phyloP scores from a whole-genome alignment of 2,888 invertebrate genomes.

The Drosophila bunnanda region DNA sequence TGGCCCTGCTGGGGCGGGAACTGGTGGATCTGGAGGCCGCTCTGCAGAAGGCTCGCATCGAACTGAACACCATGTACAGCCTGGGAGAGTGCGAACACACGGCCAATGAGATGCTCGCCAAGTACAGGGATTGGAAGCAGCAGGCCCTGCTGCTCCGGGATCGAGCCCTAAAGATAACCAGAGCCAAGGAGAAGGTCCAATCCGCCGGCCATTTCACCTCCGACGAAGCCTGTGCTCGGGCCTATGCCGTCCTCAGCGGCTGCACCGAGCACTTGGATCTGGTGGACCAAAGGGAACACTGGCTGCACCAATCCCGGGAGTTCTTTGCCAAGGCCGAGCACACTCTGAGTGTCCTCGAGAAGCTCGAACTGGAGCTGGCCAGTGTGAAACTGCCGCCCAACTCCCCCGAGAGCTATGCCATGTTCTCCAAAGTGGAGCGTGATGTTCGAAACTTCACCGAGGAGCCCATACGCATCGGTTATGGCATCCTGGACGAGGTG shows the following conservation, averaged over 20 bases:
- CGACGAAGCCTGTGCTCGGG: constrained; percentile 88
- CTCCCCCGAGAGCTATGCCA: constrained; percentile 88
- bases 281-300: constrained; percentile 89
- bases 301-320: constrained; percentile 88
- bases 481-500: constrained; percentile 89
- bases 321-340: constrained; percentile 91
- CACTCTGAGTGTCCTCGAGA: constrained; percentile 90
- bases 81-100: constrained; percentile 89
- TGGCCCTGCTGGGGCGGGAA: constrained; percentile 90
- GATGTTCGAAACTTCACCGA: constrained; percentile 89
- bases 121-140: constrained; percentile 88
- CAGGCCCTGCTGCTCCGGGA: constrained; percentile 91
- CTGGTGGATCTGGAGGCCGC: constrained; percentile 88
- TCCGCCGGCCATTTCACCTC: constrained; percentile 89
- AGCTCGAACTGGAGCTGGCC: constrained; percentile 90
- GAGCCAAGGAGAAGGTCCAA: constrained; percentile 91
- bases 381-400: constrained; percentile 87
- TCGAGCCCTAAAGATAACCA: constrained; percentile 90
- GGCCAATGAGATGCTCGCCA: constrained; percentile 88
- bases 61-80: constrained; percentile 86
- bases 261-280: constrained; percentile 90
- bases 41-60: constrained; percentile 86
- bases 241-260: constrained; percentile 88
- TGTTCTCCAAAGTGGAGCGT: constrained; percentile 88
- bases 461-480: constrained; percentile 89